These are phyloP conservation scores for Trichonephila clavata DNA, from an alignment of 1,140 invertebrate genomes.

Conservation along the genomic window DNA sequence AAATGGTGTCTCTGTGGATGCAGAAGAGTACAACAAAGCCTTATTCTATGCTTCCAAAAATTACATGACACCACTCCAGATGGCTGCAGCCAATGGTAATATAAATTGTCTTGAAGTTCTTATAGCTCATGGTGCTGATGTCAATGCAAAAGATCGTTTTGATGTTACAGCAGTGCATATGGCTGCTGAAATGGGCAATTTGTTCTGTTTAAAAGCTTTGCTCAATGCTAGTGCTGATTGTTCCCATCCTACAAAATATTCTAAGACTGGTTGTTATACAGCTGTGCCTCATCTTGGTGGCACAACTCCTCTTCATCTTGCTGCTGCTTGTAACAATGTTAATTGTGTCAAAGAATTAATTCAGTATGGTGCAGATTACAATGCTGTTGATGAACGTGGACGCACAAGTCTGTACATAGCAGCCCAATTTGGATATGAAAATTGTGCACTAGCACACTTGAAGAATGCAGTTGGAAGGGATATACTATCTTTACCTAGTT, in stretches of 20 bases:
- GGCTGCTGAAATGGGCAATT: conserved; percentile 80
- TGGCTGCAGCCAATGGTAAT: conserved; percentile 80
- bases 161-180: conserved; percentile 81
- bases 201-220: conserved; percentile 79
- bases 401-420: conserved; percentile 80
- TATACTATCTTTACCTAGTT: conserved; percentile 80
- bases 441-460: conserved; percentile 79
- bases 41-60: conserved; percentile 81
- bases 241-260: conserved; percentile 80
- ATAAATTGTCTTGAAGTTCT: conserved; percentile 79
- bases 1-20: conserved; percentile 79
- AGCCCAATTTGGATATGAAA: conserved; percentile 78
- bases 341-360: conserved; percentile 80
- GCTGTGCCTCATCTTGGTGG: conserved; percentile 77
- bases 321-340: conserved; percentile 79
- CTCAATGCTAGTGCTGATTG: conserved; percentile 80
- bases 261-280: conserved; percentile 79
- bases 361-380: conserved; percentile 79
- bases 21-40: conserved; percentile 79
- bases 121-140: conserved; percentile 79
- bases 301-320: conserved; percentile 77
- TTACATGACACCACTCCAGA: conserved; percentile 81
- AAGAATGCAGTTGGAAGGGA: conserved; percentile 80
- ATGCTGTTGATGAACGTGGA: conserved; percentile 80
- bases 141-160: conserved; percentile 80